These are phyloP conservation scores for Myioborus miniatus DNA, from an alignment of 2,797 vertebrate genomes.

Conservation along the genomic window DNA sequence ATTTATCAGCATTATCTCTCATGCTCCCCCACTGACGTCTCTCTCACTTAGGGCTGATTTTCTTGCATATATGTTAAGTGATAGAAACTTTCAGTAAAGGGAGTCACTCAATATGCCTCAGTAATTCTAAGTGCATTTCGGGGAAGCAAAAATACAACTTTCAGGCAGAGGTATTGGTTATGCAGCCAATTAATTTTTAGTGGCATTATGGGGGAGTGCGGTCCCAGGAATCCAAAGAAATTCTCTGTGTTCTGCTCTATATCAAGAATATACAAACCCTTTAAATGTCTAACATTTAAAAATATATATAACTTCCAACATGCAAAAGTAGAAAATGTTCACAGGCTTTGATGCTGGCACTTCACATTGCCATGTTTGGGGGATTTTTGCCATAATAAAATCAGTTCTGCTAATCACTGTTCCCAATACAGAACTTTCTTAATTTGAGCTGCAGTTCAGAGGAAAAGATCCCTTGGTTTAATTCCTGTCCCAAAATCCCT, in stretches of 20 bases:
- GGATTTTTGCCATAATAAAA: not conserved
- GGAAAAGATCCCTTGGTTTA: not conserved
- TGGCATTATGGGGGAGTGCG: not conserved
- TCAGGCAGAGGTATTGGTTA: not conserved
- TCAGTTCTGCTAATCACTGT: slow-evolving; percentile 17
- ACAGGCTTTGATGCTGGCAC: not conserved
- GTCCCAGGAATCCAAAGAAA: not conserved
- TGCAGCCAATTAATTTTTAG: not conserved
- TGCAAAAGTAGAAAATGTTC: slow-evolving; percentile 5
- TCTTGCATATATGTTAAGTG: not conserved
- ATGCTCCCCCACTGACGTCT: not conserved
- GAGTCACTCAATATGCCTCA: not conserved
- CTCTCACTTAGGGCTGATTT: not conserved
- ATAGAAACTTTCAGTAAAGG: not conserved
- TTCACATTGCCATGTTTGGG: not conserved
- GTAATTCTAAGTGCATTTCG: not conserved
- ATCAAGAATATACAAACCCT: not conserved
- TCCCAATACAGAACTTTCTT: not conserved
- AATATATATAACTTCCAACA: not conserved
- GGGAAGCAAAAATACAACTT: slow-evolving; percentile 12
- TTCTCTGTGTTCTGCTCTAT: not conserved
- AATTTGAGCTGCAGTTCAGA: slow-evolving; percentile 1
- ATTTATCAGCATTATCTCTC: not conserved
- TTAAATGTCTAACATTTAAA: slow-evolving; percentile 21
- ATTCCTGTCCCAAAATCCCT: slow-evolving; percentile 6